A percentile compares a stretch with the other conserved stretches of the same genome.
Conservation (phyloP, 2,113 vertebrate genomes). For the Platanista minor region DNA sequence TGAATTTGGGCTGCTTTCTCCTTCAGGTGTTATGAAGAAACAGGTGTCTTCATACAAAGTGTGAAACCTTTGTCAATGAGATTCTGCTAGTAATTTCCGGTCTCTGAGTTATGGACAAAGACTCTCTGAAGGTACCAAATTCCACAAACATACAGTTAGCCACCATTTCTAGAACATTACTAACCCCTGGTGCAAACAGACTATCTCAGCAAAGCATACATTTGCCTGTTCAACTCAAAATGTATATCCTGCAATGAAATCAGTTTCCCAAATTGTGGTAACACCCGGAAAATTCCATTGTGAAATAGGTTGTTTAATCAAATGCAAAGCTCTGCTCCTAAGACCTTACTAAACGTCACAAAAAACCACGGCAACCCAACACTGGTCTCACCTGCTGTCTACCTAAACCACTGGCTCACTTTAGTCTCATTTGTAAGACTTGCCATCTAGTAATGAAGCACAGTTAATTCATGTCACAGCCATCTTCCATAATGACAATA, state of each 20-base stretch:
- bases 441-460: background rate
- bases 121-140: background rate
- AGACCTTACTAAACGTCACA: background rate
- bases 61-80: background rate
- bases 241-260: background rate
- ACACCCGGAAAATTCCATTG: background rate
- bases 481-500: background rate
- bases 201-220: background rate
- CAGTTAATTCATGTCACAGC: fast-evolving
- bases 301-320: background rate
- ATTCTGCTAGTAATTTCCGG: background rate
- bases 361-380: background rate
- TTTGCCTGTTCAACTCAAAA: background rate
- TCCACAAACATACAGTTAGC: no score
- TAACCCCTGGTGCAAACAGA: background rate
- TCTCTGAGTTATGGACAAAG: background rate
- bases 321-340: background rate
- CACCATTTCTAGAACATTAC: background rate
- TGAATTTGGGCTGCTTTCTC: background rate
- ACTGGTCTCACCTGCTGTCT: background rate
- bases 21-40: background rate
- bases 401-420: background rate
- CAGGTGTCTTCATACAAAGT: background rate
- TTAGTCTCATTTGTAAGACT: background rate
- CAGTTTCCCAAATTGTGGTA: background rate